A percentile compares a stretch with the other conserved stretches of the same genome.
Conservation (phyloP, 2,888 invertebrate species). For the Horisme vitalbata region DNA sequence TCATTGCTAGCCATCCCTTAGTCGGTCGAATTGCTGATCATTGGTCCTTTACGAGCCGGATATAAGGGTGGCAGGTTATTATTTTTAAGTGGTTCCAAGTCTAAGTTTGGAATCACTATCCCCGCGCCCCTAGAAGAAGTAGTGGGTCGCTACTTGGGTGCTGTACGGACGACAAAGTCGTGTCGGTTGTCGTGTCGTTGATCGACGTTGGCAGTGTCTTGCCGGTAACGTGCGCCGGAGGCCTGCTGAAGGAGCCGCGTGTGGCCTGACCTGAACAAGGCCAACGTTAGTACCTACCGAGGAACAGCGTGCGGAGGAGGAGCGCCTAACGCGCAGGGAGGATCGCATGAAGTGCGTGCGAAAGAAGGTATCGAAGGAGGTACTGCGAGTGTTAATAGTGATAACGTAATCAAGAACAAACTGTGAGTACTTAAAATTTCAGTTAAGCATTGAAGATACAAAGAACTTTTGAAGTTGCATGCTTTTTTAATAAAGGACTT, state of each 20-base stretch:
- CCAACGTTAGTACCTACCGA: background rate
- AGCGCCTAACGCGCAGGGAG: too few species aligned
- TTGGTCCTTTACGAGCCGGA: background rate
- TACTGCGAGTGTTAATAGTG: background rate
- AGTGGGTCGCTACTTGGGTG: background rate
- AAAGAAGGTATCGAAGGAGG: background rate
- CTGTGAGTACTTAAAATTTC: background rate
- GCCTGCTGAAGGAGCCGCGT: background rate
- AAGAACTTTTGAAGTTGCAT: too few species aligned
- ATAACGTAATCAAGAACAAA: background rate
- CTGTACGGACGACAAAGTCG: background rate
- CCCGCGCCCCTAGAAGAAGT: background rate
- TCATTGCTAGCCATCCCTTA: too few species aligned
- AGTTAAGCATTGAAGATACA: background rate
- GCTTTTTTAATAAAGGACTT: too few species aligned
- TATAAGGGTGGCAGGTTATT: background rate
- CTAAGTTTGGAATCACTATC: background rate
- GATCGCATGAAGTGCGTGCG: background rate
- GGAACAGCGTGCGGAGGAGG: background rate
- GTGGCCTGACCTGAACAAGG: background rate
- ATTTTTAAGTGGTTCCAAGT: background rate
- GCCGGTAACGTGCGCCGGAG: background rate
- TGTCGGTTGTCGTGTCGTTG: background rate
- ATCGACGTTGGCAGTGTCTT: too few species aligned
- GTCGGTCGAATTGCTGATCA: too few species aligned